Evolutionary conservation across 2,888 invertebrate genomes (phyloP).

Genomic region (Alentia gelatinosa): DNA sequence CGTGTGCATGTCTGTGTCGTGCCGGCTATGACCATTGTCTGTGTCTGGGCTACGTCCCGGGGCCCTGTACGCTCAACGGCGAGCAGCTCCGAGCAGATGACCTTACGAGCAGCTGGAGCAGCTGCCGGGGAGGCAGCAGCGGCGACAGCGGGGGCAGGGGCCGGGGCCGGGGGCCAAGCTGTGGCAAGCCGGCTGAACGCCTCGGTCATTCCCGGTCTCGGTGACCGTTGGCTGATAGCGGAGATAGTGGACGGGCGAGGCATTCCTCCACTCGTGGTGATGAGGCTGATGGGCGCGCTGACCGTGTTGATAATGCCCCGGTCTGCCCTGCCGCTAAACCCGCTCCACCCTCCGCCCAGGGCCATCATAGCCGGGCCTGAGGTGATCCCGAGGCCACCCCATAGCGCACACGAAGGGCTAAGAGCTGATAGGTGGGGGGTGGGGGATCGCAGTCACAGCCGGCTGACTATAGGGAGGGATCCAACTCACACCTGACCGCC

Average conservation of each 20-base stretch:
- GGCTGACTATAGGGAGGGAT: too few relatives aligned
- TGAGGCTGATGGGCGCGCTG: slow-evolving; percentile 1
- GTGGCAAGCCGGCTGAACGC: neutral
- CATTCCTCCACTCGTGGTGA: slow-evolving; percentile 32
- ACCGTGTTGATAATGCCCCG: slow-evolving; percentile 21
- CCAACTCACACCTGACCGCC: slow-evolving; percentile 1
- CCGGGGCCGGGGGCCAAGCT: neutral
- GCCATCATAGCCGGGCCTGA: neutral
- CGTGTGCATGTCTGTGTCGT: neutral
- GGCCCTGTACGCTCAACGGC: neutral
- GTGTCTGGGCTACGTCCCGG: neutral
- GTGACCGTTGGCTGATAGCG: neutral
- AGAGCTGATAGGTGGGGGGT: neutral
- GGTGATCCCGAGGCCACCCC: neutral
- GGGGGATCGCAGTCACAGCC: neutral
- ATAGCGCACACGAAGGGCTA: neutral
- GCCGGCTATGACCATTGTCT: neutral
- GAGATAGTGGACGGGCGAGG: neutral
- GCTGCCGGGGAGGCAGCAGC: neutral
- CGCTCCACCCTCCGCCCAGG: neutral
- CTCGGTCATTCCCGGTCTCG: neutral
- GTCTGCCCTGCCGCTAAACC: neutral
- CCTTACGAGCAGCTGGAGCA: neutral
- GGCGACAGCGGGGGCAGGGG: slow-evolving; percentile 4
- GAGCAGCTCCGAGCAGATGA: slow-evolving; percentile 1